These are phyloP conservation scores for Ambastaia sidthimunki DNA, from an alignment of 2,797 vertebrate genomes.

Conservation along the genomic window DNA sequence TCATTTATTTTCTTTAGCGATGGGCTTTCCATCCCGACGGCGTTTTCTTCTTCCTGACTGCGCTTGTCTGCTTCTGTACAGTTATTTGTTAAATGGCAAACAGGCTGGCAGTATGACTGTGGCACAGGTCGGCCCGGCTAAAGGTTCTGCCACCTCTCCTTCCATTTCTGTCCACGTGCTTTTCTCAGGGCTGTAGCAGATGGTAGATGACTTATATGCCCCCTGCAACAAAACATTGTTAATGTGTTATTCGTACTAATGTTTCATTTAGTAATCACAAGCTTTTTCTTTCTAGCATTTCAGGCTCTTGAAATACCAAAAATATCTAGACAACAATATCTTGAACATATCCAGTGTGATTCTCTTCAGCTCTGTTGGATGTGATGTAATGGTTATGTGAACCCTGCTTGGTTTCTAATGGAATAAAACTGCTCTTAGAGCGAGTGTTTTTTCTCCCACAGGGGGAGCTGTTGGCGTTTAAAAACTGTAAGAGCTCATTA, in stretches of 20 bases:
- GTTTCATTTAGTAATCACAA: too few relatives aligned
- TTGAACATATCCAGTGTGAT: too few relatives aligned
- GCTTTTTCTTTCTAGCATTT: too few relatives aligned
- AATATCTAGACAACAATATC: too few relatives aligned
- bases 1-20: constrained; percentile 67
- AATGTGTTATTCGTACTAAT: not conserved
- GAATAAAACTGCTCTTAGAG: constrained; percentile 5
- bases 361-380: too few relatives aligned
- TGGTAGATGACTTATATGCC: constrained; percentile 98
- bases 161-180: constrained; percentile 97
- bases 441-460: constrained; percentile 33
- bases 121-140: constrained; percentile 94
- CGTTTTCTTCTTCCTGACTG: constrained; percentile 46
- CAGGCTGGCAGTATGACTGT: constrained; percentile 94
- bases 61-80: constrained; percentile 59
- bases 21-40: constrained; percentile 68
- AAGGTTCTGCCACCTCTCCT: constrained; percentile 95
- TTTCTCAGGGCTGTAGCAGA: constrained; percentile 98
- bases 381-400: too few relatives aligned
- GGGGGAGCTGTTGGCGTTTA: constrained; percentile 1
- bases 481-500: not conserved
- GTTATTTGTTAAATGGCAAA: constrained; percentile 96
- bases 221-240: constrained; percentile 79
- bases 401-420: too few relatives aligned
- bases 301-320: too few relatives aligned